A percentile compares a stretch with the other conserved stretches of the same genome.
Evolutionary conservation across 2,888 invertebrate species (phyloP).

Genomic region (Stegana nigrithorax): DNA sequence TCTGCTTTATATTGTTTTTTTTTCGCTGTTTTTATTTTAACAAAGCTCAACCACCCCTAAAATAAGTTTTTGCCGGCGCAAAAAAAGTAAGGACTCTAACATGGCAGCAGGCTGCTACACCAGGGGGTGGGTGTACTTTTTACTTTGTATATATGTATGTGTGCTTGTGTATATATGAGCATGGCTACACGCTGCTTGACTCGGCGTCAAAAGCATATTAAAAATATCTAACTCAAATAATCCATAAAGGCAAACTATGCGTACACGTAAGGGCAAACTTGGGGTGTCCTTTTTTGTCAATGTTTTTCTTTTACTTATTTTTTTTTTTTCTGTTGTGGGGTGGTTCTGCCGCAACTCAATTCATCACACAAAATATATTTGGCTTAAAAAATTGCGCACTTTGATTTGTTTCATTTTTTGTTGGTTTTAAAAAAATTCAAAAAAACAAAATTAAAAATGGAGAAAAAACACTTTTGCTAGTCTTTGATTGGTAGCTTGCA

Average conservation of each 20-base stretch:
- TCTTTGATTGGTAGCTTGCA: too few species aligned
- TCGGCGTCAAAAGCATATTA: too few species aligned
- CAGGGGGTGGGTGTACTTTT: background rate
- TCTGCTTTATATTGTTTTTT: slow-evolving; percentile 16
- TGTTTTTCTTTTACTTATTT: slow-evolving; percentile 25
- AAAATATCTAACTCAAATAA: too few species aligned
- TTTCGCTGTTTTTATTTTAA: slow-evolving; percentile 3
- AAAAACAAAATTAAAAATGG: background rate
- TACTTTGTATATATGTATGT: too few species aligned
- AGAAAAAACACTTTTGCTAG: too few species aligned
- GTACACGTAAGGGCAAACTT: too few species aligned
- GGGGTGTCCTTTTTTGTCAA: slow-evolving; percentile 27
- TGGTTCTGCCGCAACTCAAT: background rate
- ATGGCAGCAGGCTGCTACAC: background rate
- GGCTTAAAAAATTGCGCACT: background rate
- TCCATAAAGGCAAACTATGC: too few species aligned
- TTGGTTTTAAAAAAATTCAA: background rate
- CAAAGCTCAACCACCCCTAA: slow-evolving; percentile 51
- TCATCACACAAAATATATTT: too few species aligned
- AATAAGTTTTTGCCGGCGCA: background rate
- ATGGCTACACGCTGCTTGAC: too few species aligned
- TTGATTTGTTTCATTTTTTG: background rate
- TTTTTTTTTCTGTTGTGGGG: slow-evolving; percentile 1
- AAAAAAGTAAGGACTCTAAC: background rate
- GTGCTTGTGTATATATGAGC: too few species aligned